phyloP scores from a whole-genome alignment of 2,888 invertebrate species.

The Matsumyia berberina region DNA sequence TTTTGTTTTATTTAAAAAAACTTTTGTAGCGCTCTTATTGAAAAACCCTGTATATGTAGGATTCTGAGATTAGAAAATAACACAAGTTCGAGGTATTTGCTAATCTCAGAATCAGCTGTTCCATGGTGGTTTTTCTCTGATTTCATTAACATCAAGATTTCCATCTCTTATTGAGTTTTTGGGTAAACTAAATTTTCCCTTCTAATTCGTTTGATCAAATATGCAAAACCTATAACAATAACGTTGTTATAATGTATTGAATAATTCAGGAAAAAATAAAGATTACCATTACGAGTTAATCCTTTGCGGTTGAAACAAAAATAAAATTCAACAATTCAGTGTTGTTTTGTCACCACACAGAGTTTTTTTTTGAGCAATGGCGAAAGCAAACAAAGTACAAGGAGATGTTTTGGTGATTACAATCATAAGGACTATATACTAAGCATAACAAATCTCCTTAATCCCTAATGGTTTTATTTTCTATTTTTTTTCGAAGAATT shows the following conservation, averaged over 20 bases:
- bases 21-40: too few relatives aligned
- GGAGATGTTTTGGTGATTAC: conserved; percentile 12
- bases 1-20: too few relatives aligned
- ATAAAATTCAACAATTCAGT: neutral
- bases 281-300: neutral
- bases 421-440: neutral
- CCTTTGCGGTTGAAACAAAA: neutral
- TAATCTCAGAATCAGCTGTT: too few relatives aligned
- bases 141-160: too few relatives aligned
- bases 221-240: neutral
- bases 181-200: neutral
- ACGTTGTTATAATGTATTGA: neutral
- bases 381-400: neutral
- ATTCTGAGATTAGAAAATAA: too few relatives aligned
- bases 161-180: neutral
- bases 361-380: neutral
- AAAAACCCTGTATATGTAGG: too few relatives aligned
- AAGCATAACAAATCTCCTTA: conserved; percentile 1
- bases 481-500: neutral
- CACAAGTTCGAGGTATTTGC: too few relatives aligned
- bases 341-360: neutral
- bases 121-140: too few relatives aligned
- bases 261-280: neutral
- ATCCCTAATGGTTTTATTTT: neutral
- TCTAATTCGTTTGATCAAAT: neutral